phyloP scores from a whole-genome alignment of 1,140 invertebrate species.

The Octopus sinensis region DNA sequence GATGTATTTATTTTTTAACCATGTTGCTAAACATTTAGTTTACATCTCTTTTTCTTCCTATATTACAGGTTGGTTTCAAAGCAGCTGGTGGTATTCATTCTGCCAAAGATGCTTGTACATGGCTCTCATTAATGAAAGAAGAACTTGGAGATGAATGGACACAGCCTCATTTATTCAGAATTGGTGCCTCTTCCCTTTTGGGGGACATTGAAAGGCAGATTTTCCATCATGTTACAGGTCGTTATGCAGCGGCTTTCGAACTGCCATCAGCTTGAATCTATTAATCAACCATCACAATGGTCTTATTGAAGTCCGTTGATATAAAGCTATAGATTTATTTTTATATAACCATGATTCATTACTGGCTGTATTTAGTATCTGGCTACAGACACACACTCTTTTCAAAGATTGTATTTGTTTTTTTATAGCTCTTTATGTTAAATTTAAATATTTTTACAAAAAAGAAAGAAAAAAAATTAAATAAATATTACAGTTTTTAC shows the following conservation, averaged over 20 bases:
- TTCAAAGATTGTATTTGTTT: no score
- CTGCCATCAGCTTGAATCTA: conserved; percentile 46
- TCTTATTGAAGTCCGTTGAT: neutral
- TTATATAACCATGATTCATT: neutral
- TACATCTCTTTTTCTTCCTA: neutral
- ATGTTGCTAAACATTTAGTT: no score
- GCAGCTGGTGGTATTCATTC: conserved; percentile 93
- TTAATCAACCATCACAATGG: neutral
- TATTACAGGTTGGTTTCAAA: conserved; percentile 84
- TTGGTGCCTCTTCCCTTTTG: conserved; percentile 89
- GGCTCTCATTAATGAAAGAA: conserved; percentile 80
- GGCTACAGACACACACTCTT: neutral
- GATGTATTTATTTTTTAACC: no score
- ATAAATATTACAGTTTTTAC: no score
- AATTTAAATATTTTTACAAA: no score
- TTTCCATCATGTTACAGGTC: conserved; percentile 58
- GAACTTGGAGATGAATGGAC: conserved; percentile 87
- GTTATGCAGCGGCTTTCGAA: conserved; percentile 51
- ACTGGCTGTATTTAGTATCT: neutral
- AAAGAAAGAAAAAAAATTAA: no score
- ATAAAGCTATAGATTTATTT: neutral
- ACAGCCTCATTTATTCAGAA: conserved; percentile 78
- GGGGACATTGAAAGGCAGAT: conserved; percentile 72
- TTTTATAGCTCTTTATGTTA: no score
- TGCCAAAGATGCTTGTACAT: conserved; percentile 80